These are phyloP conservation scores for Bombus impatiens DNA, from an alignment of 1,140 invertebrate genomes.

Conservation along the genomic window DNA sequence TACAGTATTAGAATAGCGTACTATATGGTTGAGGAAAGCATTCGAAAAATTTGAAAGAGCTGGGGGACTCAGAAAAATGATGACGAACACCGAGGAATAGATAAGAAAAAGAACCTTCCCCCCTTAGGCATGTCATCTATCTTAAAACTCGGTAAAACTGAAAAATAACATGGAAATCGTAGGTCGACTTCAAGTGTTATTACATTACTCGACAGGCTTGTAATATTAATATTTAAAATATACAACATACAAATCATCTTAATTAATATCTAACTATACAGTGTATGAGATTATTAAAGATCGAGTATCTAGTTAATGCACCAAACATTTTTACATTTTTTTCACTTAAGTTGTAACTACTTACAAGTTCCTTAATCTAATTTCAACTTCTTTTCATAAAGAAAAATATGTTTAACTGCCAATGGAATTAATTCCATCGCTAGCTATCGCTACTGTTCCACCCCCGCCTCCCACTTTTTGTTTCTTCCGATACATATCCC, in stretches of 20 bases:
- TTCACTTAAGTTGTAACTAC: no score
- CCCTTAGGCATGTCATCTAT: no score
- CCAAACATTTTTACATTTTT: no score
- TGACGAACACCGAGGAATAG: neutral
- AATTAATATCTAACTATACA: neutral
- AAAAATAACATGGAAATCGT: neutral
- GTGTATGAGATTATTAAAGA: neutral
- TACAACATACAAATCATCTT: neutral
- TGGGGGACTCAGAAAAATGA: neutral
- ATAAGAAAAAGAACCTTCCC: neutral
- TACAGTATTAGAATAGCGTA: no score
- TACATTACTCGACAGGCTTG: neutral
- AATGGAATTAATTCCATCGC: slow-evolving; percentile 7
- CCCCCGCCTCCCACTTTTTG: slow-evolving; percentile 46
- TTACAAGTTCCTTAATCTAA: neutral
- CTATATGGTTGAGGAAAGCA: no score
- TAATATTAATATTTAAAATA: neutral
- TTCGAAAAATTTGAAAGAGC: neutral
- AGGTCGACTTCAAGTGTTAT: neutral
- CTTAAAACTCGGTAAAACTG: neutral
- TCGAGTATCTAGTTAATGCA: neutral
- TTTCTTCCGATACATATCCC: slow-evolving; percentile 72
- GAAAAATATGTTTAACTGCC: neutral
- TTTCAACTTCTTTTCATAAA: neutral
- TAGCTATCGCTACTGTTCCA: neutral